These are phyloP conservation scores for Sabellastarte sp. DNA, from an alignment of 2,888 invertebrate species.

Conservation along the genomic window DNA sequence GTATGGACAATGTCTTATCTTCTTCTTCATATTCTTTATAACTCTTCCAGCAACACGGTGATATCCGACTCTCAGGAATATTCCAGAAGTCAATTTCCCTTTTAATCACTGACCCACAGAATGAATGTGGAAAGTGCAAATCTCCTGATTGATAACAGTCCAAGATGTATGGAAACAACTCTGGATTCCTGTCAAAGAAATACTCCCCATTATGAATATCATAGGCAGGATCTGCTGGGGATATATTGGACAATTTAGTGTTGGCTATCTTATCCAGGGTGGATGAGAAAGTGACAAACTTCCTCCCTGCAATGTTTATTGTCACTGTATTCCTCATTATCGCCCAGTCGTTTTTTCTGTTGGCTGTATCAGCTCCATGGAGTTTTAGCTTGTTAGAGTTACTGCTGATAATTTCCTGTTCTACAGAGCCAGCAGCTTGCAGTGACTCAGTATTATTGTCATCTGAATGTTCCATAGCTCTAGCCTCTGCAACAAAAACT, in stretches of 20 bases:
- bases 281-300: not conserved
- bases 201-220: conserved; percentile 8
- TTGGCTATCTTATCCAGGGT: not conserved
- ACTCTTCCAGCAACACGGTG: not conserved
- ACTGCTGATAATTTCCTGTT: no score
- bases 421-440: no score
- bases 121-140: conserved; percentile 32
- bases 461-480: no score
- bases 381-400: no score
- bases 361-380: no score
- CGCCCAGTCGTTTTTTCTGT: no score
- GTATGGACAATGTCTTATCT: not conserved
- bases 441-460: no score
- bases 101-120: conserved; percentile 28
- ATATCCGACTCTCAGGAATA: conserved; percentile 18
- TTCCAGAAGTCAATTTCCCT: conserved; percentile 36
- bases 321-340: no score
- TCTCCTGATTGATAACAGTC: conserved; percentile 33
- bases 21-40: not conserved
- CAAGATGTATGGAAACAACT: conserved; percentile 32
- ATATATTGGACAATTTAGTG: not conserved
- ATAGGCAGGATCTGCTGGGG: not conserved
- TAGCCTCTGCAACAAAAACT: no score
- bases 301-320: not conserved
- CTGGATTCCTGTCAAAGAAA: conserved; percentile 40